phyloP scores from a whole-genome alignment of 2,797 vertebrate species.

The Triplophysa bombifrons region DNA sequence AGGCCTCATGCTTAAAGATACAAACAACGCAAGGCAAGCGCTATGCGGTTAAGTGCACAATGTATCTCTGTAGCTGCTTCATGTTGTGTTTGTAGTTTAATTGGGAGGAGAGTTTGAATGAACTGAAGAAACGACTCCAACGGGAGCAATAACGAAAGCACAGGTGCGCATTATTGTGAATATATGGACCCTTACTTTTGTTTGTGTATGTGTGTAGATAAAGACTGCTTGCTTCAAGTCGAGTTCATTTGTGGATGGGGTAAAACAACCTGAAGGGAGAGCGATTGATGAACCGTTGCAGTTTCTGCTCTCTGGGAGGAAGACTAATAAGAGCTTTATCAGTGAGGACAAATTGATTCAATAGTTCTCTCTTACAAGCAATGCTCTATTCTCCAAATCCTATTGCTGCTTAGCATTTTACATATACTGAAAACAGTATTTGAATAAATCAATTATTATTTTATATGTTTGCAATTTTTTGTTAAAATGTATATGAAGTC shows the following conservation, averaged over 20 bases:
- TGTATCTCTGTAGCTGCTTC: constrained; percentile 25
- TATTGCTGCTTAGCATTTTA: not conserved
- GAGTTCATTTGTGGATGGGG: constrained; percentile 25
- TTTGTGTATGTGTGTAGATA: constrained; percentile 8
- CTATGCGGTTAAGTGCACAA: constrained; percentile 18
- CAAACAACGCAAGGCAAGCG: constrained; percentile 42
- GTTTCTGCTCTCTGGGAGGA: constrained; percentile 14
- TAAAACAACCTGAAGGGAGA: constrained; percentile 14
- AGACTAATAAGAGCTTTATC: constrained; percentile 11
- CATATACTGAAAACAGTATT: too few species aligned
- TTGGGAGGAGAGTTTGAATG: constrained; percentile 41
- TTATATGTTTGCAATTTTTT: too few species aligned
- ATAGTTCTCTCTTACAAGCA: not conserved
- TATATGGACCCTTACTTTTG: constrained; percentile 25
- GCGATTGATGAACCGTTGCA: not conserved
- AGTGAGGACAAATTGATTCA: not conserved
- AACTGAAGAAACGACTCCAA: constrained; percentile 58
- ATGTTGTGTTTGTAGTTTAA: constrained; percentile 36
- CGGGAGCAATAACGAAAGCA: constrained; percentile 60
- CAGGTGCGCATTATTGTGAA: constrained; percentile 51
- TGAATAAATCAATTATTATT: too few species aligned
- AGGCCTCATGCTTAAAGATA: constrained; percentile 23
- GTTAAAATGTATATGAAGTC: too few species aligned
- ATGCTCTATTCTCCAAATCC: not conserved
- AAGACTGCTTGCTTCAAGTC: constrained; percentile 8